phyloP scores from a whole-genome alignment of 2,888 invertebrate species.

The Harmothoe impar region DNA sequence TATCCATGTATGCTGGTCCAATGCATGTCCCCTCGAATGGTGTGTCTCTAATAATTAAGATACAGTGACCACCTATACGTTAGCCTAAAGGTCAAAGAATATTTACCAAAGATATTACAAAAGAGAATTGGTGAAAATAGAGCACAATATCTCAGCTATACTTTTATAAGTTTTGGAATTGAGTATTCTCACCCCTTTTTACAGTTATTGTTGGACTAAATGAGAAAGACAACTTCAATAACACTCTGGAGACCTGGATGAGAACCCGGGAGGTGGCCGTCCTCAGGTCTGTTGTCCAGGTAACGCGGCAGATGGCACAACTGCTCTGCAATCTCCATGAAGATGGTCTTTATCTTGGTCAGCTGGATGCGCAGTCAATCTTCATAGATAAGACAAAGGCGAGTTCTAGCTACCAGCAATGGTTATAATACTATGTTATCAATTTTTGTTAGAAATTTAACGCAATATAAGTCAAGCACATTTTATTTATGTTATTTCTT shows the following conservation, averaged over 20 bases:
- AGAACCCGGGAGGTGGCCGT: not conserved
- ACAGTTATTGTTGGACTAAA: not conserved
- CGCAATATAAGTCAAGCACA: no score
- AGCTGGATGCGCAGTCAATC: slow-evolving; percentile 1
- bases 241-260: slow-evolving; percentile 44
- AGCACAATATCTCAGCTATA: no score
- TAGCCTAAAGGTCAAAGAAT: no score
- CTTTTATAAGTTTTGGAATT: no score
- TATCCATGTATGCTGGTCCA: no score
- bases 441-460: no score
- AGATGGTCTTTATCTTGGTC: slow-evolving; percentile 55
- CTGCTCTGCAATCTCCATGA: slow-evolving; percentile 11
- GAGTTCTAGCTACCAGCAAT: not conserved
- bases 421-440: not conserved
- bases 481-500: not conserved
- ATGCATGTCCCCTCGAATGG: no score
- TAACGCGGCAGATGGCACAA: not conserved
- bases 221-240: not conserved
- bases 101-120: no score
- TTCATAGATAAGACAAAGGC: not conserved
- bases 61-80: no score
- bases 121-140: no score
- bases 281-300: not conserved
- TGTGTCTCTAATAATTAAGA: no score
- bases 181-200: no score